Percentiles rank a stretch among this genome's conserved stretches.
Evolutionary conservation across 2,888 invertebrate genomes (phyloP).

Genomic region (Cinara cedri): DNA sequence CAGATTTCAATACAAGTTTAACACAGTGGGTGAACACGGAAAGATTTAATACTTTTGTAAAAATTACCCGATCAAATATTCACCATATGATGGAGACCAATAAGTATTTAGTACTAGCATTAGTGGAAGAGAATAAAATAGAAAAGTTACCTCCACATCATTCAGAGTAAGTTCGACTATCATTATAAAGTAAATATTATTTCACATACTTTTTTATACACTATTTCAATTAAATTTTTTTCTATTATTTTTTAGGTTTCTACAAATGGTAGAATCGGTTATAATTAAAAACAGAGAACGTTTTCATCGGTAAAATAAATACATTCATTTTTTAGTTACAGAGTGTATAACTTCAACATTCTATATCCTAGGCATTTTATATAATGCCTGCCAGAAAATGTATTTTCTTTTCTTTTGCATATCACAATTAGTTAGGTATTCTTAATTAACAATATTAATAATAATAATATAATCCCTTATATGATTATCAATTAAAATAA

Average conservation of each 20-base stretch:
- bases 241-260: constrained; percentile 66
- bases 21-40: constrained; percentile 89
- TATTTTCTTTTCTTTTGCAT: too few relatives aligned
- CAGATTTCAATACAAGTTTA: constrained; percentile 72
- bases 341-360: too few relatives aligned
- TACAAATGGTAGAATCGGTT: constrained; percentile 82
- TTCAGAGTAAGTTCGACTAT: constrained; percentile 66
- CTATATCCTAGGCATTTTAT: too few relatives aligned
- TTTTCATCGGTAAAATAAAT: constrained; percentile 71
- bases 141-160: constrained; percentile 81
- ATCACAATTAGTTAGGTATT: too few relatives aligned
- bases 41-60: constrained; percentile 86
- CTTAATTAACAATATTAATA: too few relatives aligned
- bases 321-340: not conserved
- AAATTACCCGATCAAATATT: constrained; percentile 65
- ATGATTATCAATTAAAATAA: too few relatives aligned
- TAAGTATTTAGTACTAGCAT: constrained; percentile 85
- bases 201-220: not conserved
- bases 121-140: constrained; percentile 86
- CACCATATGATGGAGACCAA: constrained; percentile 82
- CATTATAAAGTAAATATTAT: not conserved
- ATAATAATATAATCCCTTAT: too few relatives aligned
- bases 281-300: constrained; percentile 76
- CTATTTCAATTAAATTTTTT: not conserved
- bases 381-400: too few relatives aligned